These are phyloP conservation scores for Coregonus clupeaformis DNA, from an alignment of 2,113 vertebrate genomes.

Conservation along the genomic window DNA sequence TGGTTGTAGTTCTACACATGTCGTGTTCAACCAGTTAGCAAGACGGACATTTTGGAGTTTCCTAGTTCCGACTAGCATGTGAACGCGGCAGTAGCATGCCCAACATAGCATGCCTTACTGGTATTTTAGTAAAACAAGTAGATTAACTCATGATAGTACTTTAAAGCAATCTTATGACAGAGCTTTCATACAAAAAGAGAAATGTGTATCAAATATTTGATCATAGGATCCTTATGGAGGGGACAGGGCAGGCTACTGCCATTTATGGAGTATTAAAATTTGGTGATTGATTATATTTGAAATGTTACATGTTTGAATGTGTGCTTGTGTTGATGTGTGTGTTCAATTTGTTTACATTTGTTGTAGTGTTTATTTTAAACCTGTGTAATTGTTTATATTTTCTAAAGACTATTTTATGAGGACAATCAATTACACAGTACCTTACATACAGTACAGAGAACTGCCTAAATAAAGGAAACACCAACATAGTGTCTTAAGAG, in stretches of 20 bases:
- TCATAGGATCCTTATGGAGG: background rate
- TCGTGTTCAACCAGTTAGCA: no score
- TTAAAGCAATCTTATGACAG: background rate
- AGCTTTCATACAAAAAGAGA: slow-evolving; percentile 26
- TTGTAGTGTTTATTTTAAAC: slow-evolving; percentile 2
- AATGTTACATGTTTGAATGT: background rate
- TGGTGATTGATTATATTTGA: slow-evolving; percentile 4
- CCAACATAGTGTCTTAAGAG: no score
- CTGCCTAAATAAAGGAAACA: no score
- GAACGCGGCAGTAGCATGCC: background rate
- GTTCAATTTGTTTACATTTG: slow-evolving; percentile 20
- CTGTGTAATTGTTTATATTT: background rate
- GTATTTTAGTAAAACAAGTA: background rate
- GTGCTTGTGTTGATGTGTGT: slow-evolving; percentile 5
- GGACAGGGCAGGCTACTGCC: background rate
- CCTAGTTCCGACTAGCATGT: no score
- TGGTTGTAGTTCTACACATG: no score
- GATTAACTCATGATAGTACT: slow-evolving; percentile 23
- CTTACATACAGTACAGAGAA: no score
- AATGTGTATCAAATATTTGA: background rate
- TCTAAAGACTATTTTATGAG: background rate
- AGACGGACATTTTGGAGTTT: no score
- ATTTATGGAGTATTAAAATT: slow-evolving; percentile 70
- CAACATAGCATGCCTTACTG: background rate
- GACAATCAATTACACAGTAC: background rate